Evolutionary conservation across 2,113 vertebrate genomes (phyloP), one percentile per base, ranked within the genome.

Genomic region (Melanocharis versteri): DNA sequence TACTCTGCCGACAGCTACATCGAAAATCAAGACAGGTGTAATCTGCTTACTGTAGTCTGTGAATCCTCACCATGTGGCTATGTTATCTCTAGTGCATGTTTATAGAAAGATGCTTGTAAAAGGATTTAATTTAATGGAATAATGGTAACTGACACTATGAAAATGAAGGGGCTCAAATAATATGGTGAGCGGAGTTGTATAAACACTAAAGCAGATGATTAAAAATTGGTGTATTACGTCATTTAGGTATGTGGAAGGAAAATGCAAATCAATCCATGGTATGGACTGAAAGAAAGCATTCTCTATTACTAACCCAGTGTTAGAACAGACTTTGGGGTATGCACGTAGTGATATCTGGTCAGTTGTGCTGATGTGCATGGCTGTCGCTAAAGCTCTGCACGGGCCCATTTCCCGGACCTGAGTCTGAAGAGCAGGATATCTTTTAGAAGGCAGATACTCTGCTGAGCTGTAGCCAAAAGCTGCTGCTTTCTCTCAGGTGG

Each of bases 71-170:
- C 90, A 93, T 96, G 96, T 96, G 95, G 90, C 80, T 94, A 71
- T 89, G 94, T 97, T 96, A 96, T 93, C 95, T 95, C 76, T 95
- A 92, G 96, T 94, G 92, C 89, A 79, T 87, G 85, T 95, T 96
- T 97, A 89, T 95, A 89, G 83, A 84, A 87, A 92, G 86, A 89
- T 93, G 92, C 94, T 96, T 95, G 94, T 96, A 92, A 96, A 96
- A 96, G 95, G 96, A 96, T 96, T 96, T 96, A 93, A 96, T 96
- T 96, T 97, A 97, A 97, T 97, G 92, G 92, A 96, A 96, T 97
- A 95, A 96, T 95, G 65, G 95, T 95, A 95, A 96, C 96, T 95
- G 96, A 87, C 92, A 89, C 96, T 76, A 96, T 86, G 90, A 96
- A 95, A 96, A 90, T 94, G 93, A 94, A 94, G 69, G 93, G 69